A percentile compares a stretch with the other conserved stretches of the same genome.
Conservation (phyloP, 2,113 vertebrate genomes). For the Oncorhynchus mykiss region DNA sequence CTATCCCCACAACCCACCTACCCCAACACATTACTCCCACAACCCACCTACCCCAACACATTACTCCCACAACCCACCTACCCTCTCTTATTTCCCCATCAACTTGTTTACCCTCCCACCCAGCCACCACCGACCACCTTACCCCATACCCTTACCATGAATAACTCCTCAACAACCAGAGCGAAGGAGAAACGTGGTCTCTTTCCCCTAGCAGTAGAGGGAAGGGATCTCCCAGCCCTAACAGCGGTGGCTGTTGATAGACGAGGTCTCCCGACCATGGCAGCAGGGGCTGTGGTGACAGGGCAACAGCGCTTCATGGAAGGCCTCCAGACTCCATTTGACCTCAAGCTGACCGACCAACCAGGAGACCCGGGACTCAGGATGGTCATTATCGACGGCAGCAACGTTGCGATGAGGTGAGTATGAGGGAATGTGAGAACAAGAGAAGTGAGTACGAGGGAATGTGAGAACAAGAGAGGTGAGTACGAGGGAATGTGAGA, state of each 20-base stretch:
- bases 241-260: background rate
- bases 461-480: too few species aligned
- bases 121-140: background rate
- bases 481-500: too few species aligned
- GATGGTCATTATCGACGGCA: slow-evolving; percentile 84
- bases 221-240: slow-evolving; percentile 2
- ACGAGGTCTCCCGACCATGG: background rate
- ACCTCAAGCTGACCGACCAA: slow-evolving; percentile 74
- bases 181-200: background rate
- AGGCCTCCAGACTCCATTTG: slow-evolving; percentile 77
- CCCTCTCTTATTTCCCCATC: background rate
- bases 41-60: slow-evolving; percentile 44
- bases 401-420: slow-evolving; percentile 91
- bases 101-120: background rate
- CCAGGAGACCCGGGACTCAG: slow-evolving; percentile 76
- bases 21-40: slow-evolving; percentile 9
- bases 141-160: background rate
- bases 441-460: background rate
- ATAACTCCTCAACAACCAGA: background rate
- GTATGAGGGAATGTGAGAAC: slow-evolving; percentile 23
- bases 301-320: slow-evolving; percentile 86
- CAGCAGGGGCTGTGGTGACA: slow-evolving; percentile 70
- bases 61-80: background rate
- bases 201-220: background rate
- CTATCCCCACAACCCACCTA: slow-evolving; percentile 38